A percentile compares a stretch with the other conserved stretches of the same genome.
Evolutionary conservation across 1,140 invertebrate species (phyloP).

Genomic region (Anastrepha ludens): DNA sequence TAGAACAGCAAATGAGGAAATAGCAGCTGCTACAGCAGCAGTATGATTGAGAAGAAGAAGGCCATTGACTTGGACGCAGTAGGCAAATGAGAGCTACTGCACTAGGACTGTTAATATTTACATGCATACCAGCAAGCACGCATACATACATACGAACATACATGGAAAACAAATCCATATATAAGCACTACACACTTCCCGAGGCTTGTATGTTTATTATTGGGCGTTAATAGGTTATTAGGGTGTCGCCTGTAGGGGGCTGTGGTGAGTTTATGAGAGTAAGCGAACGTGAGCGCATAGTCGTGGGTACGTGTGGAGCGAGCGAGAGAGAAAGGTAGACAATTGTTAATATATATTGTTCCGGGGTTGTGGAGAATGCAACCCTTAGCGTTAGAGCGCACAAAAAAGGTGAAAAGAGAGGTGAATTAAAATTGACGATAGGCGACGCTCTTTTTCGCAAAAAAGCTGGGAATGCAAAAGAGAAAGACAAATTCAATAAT

Average conservation of each 20-base stretch:
- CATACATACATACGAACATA: not conserved
- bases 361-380: not conserved
- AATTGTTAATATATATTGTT: not conserved
- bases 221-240: slow-evolving; percentile 10
- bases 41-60: not conserved
- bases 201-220: not conserved
- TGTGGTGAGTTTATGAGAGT: not conserved
- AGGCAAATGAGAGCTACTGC: slow-evolving; percentile 3
- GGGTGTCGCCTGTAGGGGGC: not conserved
- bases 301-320: not conserved
- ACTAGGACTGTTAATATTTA: not conserved
- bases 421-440: not conserved
- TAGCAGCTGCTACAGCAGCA: not conserved
- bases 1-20: not conserved
- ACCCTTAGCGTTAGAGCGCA: not conserved
- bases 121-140: not conserved
- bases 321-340: not conserved
- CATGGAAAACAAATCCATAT: not conserved
- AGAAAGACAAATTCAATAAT: too few species aligned
- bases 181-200: not conserved
- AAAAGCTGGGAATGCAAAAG: too few species aligned
- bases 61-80: slow-evolving; percentile 8
- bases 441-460: too few species aligned
- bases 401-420: not conserved
- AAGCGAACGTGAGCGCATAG: not conserved